These are phyloP conservation scores for Actinia tenebrosa DNA, from an alignment of 64 coral and sea anemone species.

Conservation along the genomic window DNA sequence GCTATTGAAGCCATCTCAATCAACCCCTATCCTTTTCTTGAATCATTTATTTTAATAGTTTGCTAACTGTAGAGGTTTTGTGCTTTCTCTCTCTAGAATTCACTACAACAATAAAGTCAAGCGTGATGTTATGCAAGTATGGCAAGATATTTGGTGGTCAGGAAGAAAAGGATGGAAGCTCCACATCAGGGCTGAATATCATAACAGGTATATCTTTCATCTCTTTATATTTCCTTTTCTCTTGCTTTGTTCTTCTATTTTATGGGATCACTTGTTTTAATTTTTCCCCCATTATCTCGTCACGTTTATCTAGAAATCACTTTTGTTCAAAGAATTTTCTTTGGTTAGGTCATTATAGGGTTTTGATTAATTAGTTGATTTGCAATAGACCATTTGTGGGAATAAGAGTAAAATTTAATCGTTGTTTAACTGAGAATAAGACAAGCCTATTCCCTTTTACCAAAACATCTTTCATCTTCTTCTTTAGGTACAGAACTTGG, in stretches of 20 bases:
- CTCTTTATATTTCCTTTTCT: too few relatives aligned
- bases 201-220: conserved; percentile 68
- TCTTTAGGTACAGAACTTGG: conserved; percentile 70
- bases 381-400: too few relatives aligned
- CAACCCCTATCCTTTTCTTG: neutral
- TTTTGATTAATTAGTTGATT: too few relatives aligned
- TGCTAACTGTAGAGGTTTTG: neutral
- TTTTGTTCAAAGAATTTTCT: too few relatives aligned
- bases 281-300: too few relatives aligned
- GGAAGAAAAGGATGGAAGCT: conserved; percentile 93
- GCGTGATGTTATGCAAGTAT: conserved; percentile 36
- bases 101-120: conserved; percentile 59
- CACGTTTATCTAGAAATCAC: too few relatives aligned
- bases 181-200: conserved; percentile 96
- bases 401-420: too few relatives aligned
- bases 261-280: too few relatives aligned
- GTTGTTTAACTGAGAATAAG: too few relatives aligned
- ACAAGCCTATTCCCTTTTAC: too few relatives aligned
- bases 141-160: conserved; percentile 96
- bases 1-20: neutral
- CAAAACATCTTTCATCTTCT: neutral
- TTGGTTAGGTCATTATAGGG: too few relatives aligned
- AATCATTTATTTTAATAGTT: neutral
- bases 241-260: neutral
- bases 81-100: conserved; percentile 19